Conservation (phyloP, 1,140 invertebrate genomes). For the Atopsyche davidsoni region DNA sequence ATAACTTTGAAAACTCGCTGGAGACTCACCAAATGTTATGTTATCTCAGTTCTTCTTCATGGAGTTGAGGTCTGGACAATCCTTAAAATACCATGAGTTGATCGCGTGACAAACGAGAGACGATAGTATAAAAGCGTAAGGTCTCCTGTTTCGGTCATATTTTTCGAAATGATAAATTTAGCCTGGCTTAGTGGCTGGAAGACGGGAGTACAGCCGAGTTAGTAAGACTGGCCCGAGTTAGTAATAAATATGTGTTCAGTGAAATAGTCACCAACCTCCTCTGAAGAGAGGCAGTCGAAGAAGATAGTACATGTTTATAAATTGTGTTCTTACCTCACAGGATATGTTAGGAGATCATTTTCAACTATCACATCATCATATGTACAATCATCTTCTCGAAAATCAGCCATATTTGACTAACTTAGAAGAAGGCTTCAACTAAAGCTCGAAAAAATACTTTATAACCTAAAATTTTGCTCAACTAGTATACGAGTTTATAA, state of each 20-base stretch:
- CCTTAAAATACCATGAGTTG: too few relatives aligned
- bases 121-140: too few relatives aligned
- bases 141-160: too few relatives aligned
- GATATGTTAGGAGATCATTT: too few relatives aligned
- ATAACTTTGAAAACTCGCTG: background rate
- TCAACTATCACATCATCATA: background rate
- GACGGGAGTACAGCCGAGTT: too few relatives aligned
- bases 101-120: too few relatives aligned
- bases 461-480: background rate
- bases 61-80: background rate
- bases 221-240: too few relatives aligned
- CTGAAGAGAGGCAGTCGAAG: background rate
- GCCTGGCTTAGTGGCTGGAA: too few relatives aligned
- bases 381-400: background rate
- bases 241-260: too few relatives aligned
- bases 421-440: background rate
- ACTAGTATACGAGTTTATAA: background rate
- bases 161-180: too few relatives aligned
- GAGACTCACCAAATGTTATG: background rate
- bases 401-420: background rate
- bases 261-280: background rate
- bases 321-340: too few relatives aligned
- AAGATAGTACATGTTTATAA: background rate
- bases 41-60: background rate
- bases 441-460: background rate